These are phyloP conservation scores for Diplazon laetatorius DNA, from an alignment of 2,888 invertebrate species.

Conservation along the genomic window DNA sequence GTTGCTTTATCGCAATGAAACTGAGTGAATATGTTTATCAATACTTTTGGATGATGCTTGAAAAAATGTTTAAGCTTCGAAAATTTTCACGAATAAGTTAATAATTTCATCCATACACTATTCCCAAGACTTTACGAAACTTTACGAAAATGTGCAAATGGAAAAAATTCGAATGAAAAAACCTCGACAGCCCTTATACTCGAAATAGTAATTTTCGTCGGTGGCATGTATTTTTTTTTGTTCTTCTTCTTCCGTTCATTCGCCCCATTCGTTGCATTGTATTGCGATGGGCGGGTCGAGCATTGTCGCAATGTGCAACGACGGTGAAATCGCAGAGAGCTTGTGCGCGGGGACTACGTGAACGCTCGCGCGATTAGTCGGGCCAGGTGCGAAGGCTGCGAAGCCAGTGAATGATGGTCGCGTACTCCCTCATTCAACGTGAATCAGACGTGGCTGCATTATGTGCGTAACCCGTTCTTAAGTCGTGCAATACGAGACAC, in stretches of 20 bases:
- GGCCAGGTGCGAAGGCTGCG: constrained; percentile 33
- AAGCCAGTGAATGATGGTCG: constrained; percentile 57
- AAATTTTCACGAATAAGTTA: too few species aligned
- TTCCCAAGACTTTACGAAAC: too few species aligned
- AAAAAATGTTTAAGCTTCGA: too few species aligned
- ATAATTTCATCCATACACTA: too few species aligned
- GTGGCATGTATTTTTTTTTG: neutral
- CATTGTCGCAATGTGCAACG: constrained; percentile 32
- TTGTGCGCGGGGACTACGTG: constrained; percentile 7
- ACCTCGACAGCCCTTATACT: neutral
- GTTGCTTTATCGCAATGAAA: too few species aligned
- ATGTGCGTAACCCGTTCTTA: constrained; percentile 44
- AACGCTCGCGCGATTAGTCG: constrained; percentile 59
- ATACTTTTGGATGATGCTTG: too few species aligned
- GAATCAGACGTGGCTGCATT: constrained; percentile 50
- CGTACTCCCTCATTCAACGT: constrained; percentile 44
- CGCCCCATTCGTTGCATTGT: neutral
- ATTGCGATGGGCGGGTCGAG: neutral
- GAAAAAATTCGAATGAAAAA: too few species aligned
- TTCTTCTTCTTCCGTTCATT: neutral
- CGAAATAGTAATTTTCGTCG: constrained; percentile 6
- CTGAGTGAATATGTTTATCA: too few species aligned
- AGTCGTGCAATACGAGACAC: constrained; percentile 34
- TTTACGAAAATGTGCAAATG: too few species aligned
- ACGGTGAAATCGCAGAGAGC: constrained; percentile 16